phyloP scores from a whole-genome alignment of 2,113 vertebrate genomes.

The Triplophysa siluroides region DNA sequence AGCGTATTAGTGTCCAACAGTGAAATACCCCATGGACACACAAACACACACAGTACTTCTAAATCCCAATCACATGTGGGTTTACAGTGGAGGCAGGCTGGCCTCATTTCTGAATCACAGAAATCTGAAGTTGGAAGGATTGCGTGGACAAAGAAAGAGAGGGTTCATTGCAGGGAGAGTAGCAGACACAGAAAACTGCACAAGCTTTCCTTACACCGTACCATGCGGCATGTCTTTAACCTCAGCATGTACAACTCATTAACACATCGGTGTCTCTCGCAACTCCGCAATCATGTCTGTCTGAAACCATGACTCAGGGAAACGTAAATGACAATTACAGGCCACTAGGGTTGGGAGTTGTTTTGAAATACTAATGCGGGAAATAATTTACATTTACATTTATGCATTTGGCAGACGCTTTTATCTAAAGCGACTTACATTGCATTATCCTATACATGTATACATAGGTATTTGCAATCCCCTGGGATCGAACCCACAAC shows the following conservation, averaged over 20 bases:
- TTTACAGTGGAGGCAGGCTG: conserved; percentile 68
- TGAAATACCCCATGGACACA: neutral
- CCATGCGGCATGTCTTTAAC: neutral
- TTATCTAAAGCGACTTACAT: too few relatives aligned
- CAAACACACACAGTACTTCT: too few relatives aligned
- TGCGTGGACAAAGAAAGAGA: conserved; percentile 25
- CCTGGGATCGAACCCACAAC: too few relatives aligned
- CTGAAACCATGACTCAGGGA: neutral
- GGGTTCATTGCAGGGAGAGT: neutral
- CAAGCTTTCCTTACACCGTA: neutral
- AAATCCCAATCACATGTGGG: conserved; percentile 60
- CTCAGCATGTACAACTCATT: neutral
- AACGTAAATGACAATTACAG: neutral
- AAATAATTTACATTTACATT: too few relatives aligned
- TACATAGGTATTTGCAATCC: too few relatives aligned
- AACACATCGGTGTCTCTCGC: neutral
- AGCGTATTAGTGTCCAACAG: neutral
- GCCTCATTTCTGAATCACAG: conserved; percentile 70
- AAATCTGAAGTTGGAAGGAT: conserved; percentile 73
- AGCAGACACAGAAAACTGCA: neutral
- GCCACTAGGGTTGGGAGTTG: too few relatives aligned
- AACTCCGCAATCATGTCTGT: neutral
- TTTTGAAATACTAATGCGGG: too few relatives aligned
- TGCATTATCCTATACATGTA: too few relatives aligned
- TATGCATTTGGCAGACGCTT: too few relatives aligned